Evolutionary conservation across 2,888 invertebrate species (phyloP).

Genomic region (Scaptomyza tumidula): DNA sequence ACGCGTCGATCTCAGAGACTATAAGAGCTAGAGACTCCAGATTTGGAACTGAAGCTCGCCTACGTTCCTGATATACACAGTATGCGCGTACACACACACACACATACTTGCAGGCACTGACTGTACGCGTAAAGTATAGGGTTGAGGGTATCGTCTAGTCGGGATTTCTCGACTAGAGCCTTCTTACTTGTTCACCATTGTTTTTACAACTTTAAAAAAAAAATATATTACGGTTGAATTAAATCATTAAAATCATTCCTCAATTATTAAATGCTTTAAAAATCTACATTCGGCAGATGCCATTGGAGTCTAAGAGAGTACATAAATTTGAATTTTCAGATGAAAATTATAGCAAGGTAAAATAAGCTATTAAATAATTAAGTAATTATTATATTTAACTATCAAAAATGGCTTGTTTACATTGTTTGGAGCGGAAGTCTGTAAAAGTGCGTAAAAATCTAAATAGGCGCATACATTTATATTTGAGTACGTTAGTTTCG

Average conservation of each 20-base stretch:
- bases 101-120: too few relatives aligned
- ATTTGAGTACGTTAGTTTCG: neutral
- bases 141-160: too few relatives aligned
- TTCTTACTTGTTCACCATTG: too few relatives aligned
- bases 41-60: too few relatives aligned
- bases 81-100: too few relatives aligned
- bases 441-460: slow-evolving; percentile 3
- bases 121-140: too few relatives aligned
- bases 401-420: neutral
- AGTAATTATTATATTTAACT: slow-evolving; percentile 19
- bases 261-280: neutral
- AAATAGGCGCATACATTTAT: neutral
- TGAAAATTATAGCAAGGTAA: neutral
- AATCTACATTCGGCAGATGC: neutral
- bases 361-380: slow-evolving; percentile 25
- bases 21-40: too few relatives aligned
- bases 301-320: neutral
- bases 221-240: neutral
- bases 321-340: neutral
- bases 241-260: neutral
- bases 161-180: too few relatives aligned
- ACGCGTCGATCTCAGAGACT: too few relatives aligned
- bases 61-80: too few relatives aligned
- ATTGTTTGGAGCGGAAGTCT: slow-evolving; percentile 8
- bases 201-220: too few relatives aligned